Conservation (phyloP, 2,888 invertebrate species). For the Cantharis rustica region DNA sequence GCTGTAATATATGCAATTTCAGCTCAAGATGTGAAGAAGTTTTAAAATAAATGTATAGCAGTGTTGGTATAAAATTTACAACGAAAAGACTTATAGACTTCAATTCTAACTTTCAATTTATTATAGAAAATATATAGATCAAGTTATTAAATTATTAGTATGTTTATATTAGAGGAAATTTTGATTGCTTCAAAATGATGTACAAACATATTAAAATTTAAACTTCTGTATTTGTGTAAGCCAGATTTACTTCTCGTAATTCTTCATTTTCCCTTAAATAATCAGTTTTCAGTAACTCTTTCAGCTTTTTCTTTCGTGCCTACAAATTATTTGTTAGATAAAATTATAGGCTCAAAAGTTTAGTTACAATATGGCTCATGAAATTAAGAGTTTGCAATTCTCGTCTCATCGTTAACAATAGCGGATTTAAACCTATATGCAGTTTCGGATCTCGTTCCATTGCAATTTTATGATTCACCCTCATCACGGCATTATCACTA, state of each 20-base stretch:
- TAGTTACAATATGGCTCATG: not conserved
- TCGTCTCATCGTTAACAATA: constrained; percentile 37
- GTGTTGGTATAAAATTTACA: no score
- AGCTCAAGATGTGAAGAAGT: no score
- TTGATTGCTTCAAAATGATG: not conserved
- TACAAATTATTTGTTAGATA: not conserved
- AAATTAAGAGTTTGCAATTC: constrained; percentile 31
- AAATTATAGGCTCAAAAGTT: not conserved
- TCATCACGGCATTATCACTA: constrained; percentile 37
- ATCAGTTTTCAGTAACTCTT: constrained; percentile 40
- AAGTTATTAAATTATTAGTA: not conserved
- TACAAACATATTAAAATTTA: not conserved
- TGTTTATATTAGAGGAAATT: not conserved
- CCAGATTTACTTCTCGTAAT: constrained; percentile 43
- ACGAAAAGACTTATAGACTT: no score
- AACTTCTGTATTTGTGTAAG: constrained; percentile 40
- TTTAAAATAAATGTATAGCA: no score
- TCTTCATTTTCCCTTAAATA: constrained; percentile 42
- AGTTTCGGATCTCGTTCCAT: constrained; percentile 32
- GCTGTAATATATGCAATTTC: no score
- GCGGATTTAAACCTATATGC: constrained; percentile 39
- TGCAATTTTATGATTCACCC: constrained; percentile 26
- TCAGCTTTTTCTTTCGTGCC: constrained; percentile 20
- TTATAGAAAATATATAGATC: no score
- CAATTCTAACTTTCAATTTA: no score